Conservation (phyloP, 2,888 invertebrate species). For the Drosophila parthenogenetica region DNA sequence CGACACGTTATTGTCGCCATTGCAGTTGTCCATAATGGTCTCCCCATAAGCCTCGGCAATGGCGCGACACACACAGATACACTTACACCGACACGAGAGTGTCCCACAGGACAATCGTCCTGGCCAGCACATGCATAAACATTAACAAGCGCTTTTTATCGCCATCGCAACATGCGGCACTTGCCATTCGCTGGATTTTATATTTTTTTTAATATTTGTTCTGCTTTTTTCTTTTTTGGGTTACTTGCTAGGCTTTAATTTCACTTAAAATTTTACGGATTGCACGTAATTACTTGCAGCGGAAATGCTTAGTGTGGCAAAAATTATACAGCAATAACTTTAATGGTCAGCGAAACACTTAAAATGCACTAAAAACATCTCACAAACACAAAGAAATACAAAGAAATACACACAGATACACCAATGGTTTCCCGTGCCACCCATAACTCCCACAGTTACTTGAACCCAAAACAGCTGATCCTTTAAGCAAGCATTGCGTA, state of each 20-base stretch:
- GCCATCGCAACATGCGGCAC: conserved; percentile 45
- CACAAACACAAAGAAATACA: conserved; percentile 12
- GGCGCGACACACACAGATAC: conserved; percentile 7
- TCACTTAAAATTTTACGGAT: conserved; percentile 43
- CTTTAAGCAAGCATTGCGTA: conserved; percentile 74
- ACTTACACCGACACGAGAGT: background rate
- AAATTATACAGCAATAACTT: conserved; percentile 67
- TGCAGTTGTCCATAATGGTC: conserved; percentile 78
- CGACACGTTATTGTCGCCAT: conserved; percentile 74
- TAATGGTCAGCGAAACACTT: conserved; percentile 52
- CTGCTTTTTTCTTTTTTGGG: conserved; percentile 15
- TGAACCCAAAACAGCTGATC: conserved; percentile 49
- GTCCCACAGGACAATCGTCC: conserved; percentile 66
- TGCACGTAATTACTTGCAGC: conserved; percentile 54
- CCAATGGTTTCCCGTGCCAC: no score
- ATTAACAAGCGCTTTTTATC: conserved; percentile 72
- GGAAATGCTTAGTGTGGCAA: conserved; percentile 55
- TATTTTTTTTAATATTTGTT: conserved; percentile 8
- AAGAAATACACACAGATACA: conserved; percentile 17
- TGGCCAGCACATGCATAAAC: conserved; percentile 50
- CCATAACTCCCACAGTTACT: conserved; percentile 10
- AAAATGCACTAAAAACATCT: conserved; percentile 37
- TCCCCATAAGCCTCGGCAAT: conserved; percentile 63
- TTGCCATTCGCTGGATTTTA: conserved; percentile 37
- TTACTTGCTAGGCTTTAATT: conserved; percentile 46